phyloP scores from a whole-genome alignment of 2,113 vertebrate species.

The Oxygymnocypris stewartii region DNA sequence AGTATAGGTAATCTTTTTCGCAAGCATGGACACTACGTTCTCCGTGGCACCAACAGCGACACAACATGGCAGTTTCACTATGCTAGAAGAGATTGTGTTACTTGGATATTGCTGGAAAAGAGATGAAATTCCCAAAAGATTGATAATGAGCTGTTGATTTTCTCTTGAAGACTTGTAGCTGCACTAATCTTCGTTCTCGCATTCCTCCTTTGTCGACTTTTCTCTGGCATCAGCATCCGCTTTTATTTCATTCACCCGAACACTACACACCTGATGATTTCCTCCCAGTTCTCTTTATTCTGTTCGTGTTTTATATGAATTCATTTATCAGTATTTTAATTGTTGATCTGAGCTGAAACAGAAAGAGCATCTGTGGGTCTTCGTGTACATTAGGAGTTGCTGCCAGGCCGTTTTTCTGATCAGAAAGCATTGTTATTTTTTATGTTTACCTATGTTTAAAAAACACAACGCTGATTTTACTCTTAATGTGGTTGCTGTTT shows the following conservation, averaged over 20 bases:
- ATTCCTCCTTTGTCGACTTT: conserved; percentile 11
- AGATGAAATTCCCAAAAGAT: conserved; percentile 6
- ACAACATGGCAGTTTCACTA: not conserved
- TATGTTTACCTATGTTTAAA: conserved; percentile 59
- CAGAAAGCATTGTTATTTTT: conserved; percentile 38
- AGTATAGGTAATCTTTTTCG: conserved; percentile 26
- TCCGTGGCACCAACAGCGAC: not conserved
- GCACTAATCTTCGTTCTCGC: conserved; percentile 43
- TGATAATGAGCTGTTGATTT: conserved; percentile 48
- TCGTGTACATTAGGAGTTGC: conserved; percentile 52
- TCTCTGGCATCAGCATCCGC: conserved; percentile 25
- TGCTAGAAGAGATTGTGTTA: not conserved
- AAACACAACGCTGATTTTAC: conserved; percentile 35
- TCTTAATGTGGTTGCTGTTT: conserved; percentile 40
- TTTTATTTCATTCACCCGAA: not conserved
- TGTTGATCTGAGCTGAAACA: conserved; percentile 61
- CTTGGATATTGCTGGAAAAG: conserved; percentile 35
- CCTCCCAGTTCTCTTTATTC: conserved; percentile 20
- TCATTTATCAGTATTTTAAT: conserved; percentile 59
- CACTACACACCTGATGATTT: conserved; percentile 25
- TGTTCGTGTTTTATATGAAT: conserved; percentile 36
- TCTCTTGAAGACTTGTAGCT: conserved; percentile 26
- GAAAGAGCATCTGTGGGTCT: conserved; percentile 42
- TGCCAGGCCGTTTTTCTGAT: conserved; percentile 38
- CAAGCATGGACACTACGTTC: conserved; percentile 1